Evolutionary conservation across 1,140 invertebrate species (phyloP).

Genomic region (Papilio machaon): DNA sequence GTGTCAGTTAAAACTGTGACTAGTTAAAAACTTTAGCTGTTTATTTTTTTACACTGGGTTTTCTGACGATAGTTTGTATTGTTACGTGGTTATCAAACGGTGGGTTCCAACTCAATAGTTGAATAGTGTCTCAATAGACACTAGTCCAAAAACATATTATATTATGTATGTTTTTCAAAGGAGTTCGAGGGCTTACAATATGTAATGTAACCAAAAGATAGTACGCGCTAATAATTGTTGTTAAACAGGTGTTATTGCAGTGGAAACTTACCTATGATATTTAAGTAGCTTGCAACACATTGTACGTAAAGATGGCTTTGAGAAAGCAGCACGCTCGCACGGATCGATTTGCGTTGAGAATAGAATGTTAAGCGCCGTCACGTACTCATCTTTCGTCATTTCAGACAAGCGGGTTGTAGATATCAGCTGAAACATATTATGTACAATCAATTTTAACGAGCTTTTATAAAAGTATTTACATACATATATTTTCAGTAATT

Average conservation of each 20-base stretch:
- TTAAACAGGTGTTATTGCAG: no score
- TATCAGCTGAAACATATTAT: background rate
- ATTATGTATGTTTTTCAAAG: no score
- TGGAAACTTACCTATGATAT: background rate
- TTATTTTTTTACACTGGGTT: background rate
- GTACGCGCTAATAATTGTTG: background rate
- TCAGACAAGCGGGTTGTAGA: background rate
- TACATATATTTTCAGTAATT: no score
- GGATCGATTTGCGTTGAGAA: slow-evolving; percentile 13
- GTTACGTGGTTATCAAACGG: no score
- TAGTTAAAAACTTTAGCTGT: background rate
- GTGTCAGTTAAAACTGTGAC: background rate
- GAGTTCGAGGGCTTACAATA: no score
- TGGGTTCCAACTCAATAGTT: no score
- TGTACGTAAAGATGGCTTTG: background rate
- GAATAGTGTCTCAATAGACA: no score
- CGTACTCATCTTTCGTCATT: slow-evolving; percentile 1
- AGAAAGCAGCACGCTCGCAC: slow-evolving; percentile 5
- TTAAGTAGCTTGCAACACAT: background rate
- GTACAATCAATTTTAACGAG: slow-evolving; percentile 2
- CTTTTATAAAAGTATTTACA: background rate
- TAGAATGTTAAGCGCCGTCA: slow-evolving; percentile 16
- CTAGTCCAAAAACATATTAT: no score
- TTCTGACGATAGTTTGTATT: no score
- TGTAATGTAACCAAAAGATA: no score